Evolutionary conservation across 2,797 vertebrate species (phyloP), one percentile per base, ranked within the genome.

Genomic region (Fistularia commersonii): DNA sequence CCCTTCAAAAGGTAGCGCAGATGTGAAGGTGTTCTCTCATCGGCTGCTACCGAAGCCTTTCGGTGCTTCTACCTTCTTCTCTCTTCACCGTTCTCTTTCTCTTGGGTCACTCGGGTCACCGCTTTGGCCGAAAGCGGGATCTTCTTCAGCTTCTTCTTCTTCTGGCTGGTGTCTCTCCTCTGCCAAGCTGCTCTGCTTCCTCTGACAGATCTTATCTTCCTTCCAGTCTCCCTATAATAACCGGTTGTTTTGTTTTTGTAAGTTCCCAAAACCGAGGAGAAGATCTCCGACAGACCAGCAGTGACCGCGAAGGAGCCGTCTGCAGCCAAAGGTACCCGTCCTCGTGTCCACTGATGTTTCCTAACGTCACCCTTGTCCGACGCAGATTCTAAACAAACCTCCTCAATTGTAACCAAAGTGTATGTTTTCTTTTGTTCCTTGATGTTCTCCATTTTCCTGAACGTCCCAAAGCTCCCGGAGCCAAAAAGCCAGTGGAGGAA

Each of bases 401-500:
- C 23, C 23, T 2, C 23, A 23, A 23, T 23, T 23, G 23, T n/a
- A 23, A 2, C 4, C 23, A 2, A 23, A 23, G 23, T 23, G 23
- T 4, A 23, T 4, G 23, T 23, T 23, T 23, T 4, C 23, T 23
- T 23, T 4, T 4, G 23, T 2, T 23, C 23, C 23, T 23, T 23
- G 23, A 23, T 23, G 23, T 23, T 23, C 4, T 23, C 33, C 8
- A 23, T 65, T 61, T 35, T 51, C 36, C 37, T 79, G n/a, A 53
- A 51, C 38, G 35, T 63, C 69, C 76, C 80, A 6, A 82, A 87
- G 80, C 70, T 51, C 63, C 65, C 2, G 85, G 81, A 59, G 73
- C 60, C 63, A 89, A 67, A 69, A 83, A 86, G 71, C 81, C 77
- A 6, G 81, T 87, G 63, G 84, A 88, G 57, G 88, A 90, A 69